Evolutionary conservation across 2,888 invertebrate genomes (phyloP).

Genomic region (Meandrusa payeni): DNA sequence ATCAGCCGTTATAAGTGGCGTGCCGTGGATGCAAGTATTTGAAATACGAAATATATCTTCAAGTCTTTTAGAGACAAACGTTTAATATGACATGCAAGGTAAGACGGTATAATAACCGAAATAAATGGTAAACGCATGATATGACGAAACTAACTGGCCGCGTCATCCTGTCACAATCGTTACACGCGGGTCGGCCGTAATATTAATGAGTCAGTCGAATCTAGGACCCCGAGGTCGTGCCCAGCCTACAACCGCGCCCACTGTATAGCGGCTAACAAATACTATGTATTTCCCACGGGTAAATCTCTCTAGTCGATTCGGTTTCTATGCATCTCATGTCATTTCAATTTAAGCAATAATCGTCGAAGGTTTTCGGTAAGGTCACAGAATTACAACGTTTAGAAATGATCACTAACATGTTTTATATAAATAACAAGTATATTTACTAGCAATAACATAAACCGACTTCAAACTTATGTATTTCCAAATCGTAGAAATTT

Average conservation of each 20-base stretch:
- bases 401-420: no score
- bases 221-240: conserved; percentile 16
- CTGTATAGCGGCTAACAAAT: background rate
- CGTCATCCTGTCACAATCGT: background rate
- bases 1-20: no score
- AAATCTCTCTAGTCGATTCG: background rate
- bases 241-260: conserved; percentile 14
- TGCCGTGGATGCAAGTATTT: no score
- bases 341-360: background rate
- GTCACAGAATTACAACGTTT: no score
- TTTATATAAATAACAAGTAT: no score
- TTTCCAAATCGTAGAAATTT: no score
- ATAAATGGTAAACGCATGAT: background rate
- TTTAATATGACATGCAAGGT: no score
- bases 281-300: conserved; percentile 13
- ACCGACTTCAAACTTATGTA: no score
- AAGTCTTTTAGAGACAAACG: no score
- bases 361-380: background rate
- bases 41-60: no score
- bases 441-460: no score
- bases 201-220: conserved; percentile 18
- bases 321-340: conserved; percentile 2
- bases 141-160: background rate
- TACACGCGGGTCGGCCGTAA: conserved; percentile 4
- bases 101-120: background rate